These are phyloP conservation scores for Sebastes cheni DNA, from an alignment of 2,797 vertebrate genomes.

Conservation along the genomic window DNA sequence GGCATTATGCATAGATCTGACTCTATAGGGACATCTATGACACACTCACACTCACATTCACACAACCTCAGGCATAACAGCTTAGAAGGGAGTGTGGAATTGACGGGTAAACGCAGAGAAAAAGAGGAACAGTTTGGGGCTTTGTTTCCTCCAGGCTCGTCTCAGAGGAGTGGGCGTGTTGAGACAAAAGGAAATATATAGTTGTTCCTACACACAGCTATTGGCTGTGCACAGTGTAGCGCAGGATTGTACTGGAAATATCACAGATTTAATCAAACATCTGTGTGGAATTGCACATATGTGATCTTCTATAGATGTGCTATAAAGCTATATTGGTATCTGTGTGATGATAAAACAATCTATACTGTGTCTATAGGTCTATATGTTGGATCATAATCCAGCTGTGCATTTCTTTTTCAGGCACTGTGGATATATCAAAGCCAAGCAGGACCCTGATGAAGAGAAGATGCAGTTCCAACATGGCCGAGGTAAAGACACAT, in stretches of 20 bases:
- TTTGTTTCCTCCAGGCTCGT: conserved; percentile 27
- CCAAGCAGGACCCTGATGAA: conserved; percentile 88
- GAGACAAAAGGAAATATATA: conserved; percentile 30
- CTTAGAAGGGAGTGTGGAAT: conserved; percentile 6
- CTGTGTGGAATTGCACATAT: neutral
- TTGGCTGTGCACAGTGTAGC: neutral
- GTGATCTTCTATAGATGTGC: neutral
- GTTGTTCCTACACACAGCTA: conserved; percentile 16
- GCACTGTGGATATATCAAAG: conserved; percentile 89
- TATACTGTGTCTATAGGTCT: neutral
- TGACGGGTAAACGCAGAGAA: conserved; percentile 30
- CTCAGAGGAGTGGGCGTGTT: conserved; percentile 4
- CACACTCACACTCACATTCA: conserved; percentile 17
- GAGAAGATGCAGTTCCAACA: conserved; percentile 90
- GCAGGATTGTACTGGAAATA: conserved; percentile 13
- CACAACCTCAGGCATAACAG: conserved; percentile 16
- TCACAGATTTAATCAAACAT: conserved; percentile 14
- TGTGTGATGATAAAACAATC: neutral
- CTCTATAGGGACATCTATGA: conserved; percentile 19
- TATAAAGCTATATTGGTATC: neutral
- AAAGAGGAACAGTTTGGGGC: conserved; percentile 10
- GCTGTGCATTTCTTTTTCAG: conserved; percentile 65
- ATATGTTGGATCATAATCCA: conserved; percentile 16
- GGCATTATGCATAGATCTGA: conserved; percentile 29
- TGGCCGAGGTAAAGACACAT: conserved; percentile 78